A percentile compares a stretch with the other conserved stretches of the same genome.
Conservation (phyloP, 2,797 vertebrate genomes). For the Kryptopterus vitreolus region DNA sequence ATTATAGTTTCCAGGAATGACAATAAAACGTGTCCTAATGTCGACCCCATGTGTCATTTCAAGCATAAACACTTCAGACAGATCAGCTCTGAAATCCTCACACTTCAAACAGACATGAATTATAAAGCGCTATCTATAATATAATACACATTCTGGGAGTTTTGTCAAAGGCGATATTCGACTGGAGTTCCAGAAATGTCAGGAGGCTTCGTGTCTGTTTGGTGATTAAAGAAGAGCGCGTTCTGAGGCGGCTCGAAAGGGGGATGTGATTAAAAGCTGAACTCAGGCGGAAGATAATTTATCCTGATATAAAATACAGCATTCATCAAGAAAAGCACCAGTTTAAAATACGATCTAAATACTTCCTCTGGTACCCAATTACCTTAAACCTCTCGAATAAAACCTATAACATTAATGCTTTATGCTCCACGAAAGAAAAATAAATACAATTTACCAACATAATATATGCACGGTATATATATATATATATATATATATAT, state of each 20-base stretch:
- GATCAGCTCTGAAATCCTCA: not conserved
- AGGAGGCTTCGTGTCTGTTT: not conserved
- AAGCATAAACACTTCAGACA: not conserved
- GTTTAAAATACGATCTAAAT: not conserved
- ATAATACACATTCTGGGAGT: slow-evolving; percentile 1
- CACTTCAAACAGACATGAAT: slow-evolving; percentile 9
- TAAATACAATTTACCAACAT: slow-evolving; percentile 21
- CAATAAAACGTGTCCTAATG: too few relatives aligned
- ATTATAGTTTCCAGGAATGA: not conserved
- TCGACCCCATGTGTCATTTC: not conserved
- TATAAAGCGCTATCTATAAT: not conserved
- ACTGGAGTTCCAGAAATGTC: not conserved
- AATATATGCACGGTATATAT: too few relatives aligned
- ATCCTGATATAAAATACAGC: not conserved
- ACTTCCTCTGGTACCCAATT: too few relatives aligned
- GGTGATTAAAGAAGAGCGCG: not conserved
- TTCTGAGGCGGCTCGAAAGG: not conserved
- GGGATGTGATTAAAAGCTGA: slow-evolving; percentile 29
- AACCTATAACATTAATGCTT: too few relatives aligned
- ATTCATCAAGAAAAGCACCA: slow-evolving; percentile 12
- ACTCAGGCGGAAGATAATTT: slow-evolving; percentile 56
- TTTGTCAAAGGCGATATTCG: not conserved
- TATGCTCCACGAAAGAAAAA: not conserved
- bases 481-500: too few relatives aligned
- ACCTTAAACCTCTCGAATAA: too few relatives aligned